Percentiles rank a stretch among this genome's conserved stretches.
Conservation (phyloP, 2,888 invertebrate species). For the Drosophila rellima region DNA sequence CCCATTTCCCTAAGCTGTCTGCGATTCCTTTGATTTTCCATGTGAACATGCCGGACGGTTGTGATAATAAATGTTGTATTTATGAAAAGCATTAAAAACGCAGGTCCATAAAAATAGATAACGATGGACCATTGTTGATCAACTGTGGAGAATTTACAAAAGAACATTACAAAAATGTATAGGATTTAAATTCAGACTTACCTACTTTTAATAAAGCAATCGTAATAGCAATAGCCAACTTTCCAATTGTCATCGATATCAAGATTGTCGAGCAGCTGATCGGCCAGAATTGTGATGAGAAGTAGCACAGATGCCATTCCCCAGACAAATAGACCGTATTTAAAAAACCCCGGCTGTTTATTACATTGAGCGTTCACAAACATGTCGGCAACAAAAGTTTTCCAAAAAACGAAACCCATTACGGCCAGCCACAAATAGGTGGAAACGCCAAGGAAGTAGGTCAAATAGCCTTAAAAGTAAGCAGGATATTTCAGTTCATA, state of each 20-base stretch:
- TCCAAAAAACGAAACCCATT: neutral
- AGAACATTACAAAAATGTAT: neutral
- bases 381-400: neutral
- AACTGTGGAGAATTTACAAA: neutral
- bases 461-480: neutral
- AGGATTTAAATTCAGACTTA: neutral
- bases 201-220: neutral
- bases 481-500: too few relatives aligned
- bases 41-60: neutral
- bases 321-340: neutral
- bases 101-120: neutral
- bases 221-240: neutral
- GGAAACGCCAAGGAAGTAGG: constrained; percentile 4
- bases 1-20: neutral
- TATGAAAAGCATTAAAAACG: neutral
- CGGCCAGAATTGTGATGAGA: neutral
- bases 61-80: neutral
- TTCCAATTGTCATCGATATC: neutral
- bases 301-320: neutral
- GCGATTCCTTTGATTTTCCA: neutral
- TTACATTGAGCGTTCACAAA: neutral
- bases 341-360: neutral
- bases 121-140: neutral
- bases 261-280: neutral
- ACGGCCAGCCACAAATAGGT: too few relatives aligned